Conservation (phyloP, 2,797 vertebrate species). For the Melanotaenia trifasciata region DNA sequence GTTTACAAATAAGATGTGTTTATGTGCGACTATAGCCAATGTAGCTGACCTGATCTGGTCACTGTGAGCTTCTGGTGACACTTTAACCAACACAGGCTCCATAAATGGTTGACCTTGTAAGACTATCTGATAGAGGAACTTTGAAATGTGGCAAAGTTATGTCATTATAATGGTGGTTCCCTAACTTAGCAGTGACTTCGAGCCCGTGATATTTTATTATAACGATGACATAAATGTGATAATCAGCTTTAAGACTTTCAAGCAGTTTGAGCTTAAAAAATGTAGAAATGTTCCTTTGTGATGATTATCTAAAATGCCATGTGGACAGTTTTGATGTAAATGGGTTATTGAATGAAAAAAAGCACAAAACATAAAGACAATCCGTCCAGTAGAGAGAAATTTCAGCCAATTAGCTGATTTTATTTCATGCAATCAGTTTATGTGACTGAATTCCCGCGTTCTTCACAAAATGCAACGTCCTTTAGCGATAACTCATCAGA, state of each 20-base stretch:
- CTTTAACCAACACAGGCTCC: neutral
- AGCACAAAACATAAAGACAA: neutral
- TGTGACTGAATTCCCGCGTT: neutral
- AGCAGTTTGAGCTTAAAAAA: neutral
- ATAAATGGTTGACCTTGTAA: neutral
- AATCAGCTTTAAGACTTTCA: too few species aligned
- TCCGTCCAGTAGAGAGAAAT: neutral
- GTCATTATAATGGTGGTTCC: neutral
- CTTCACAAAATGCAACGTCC: neutral
- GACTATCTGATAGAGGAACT: neutral
- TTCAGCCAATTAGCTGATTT: neutral
- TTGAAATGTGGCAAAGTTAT: neutral
- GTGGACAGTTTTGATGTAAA: neutral
- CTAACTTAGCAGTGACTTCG: too few species aligned
- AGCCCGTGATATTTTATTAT: too few species aligned
- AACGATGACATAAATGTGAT: neutral
- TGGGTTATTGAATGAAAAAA: neutral
- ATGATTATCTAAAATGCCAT: too few species aligned
- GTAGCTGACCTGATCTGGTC: neutral
- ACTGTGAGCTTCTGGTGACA: neutral
- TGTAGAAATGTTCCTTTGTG: neutral
- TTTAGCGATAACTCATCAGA: constrained; percentile 1
- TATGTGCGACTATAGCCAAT: neutral
- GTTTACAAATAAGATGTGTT: neutral
- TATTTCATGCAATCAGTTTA: neutral